phyloP scores from a whole-genome alignment of 2,888 invertebrate species.

The Pterobdella sp. region DNA sequence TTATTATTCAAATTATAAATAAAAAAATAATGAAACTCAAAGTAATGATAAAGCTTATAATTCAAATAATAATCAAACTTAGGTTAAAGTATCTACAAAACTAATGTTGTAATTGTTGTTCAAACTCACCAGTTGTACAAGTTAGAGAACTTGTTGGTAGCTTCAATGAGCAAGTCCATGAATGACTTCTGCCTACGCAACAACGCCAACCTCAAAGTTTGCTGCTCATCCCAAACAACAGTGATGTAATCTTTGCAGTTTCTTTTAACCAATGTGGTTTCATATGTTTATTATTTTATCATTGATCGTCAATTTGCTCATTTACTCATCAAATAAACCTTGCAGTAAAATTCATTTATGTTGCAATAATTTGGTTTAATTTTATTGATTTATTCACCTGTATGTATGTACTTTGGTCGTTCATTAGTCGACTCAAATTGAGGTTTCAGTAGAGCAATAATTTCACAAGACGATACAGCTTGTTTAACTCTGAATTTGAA shows the following conservation, averaged over 20 bases:
- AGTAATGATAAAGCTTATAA: no score
- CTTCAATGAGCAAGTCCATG: slow-evolving; percentile 1
- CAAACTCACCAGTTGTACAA: slow-evolving; percentile 22
- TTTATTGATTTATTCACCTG: background rate
- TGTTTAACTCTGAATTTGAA: no score
- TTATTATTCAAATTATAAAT: no score
- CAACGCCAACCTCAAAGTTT: background rate
- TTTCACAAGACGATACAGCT: no score
- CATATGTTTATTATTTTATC: background rate
- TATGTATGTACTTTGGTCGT: no score
- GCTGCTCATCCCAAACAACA: slow-evolving; percentile 19
- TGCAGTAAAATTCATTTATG: background rate
- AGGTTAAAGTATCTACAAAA: no score
- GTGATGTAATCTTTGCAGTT: background rate
- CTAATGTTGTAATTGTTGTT: no score
- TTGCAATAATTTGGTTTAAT: background rate
- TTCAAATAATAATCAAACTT: no score
- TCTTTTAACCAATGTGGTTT: no score
- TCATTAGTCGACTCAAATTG: no score
- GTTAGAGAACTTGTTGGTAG: slow-evolving; percentile 16
- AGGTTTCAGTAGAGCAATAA: no score
- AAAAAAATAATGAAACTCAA: no score
- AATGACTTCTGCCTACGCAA: slow-evolving; percentile 24
- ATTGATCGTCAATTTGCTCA: background rate
- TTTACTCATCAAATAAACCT: background rate